A percentile compares a stretch with the other conserved stretches of the same genome.
Evolutionary conservation across 2,888 invertebrate genomes (phyloP).

Genomic region (Esperia sulphurella): DNA sequence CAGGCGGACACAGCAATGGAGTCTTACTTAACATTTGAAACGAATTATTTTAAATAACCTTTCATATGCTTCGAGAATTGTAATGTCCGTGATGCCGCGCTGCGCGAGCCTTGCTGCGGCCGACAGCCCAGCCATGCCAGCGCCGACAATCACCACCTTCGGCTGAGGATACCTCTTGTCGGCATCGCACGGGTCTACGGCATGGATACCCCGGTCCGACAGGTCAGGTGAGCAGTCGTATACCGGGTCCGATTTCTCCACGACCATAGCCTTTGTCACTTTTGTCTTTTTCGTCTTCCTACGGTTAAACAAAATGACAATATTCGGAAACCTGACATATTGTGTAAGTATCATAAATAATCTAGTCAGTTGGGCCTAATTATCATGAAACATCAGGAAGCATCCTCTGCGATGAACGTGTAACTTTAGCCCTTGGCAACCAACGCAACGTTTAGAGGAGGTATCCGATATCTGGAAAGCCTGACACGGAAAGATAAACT

Average conservation of each 20-base stretch:
- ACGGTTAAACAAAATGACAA: background rate
- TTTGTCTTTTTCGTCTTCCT: background rate
- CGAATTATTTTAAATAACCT: slow-evolving; percentile 59
- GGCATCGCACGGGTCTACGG: slow-evolving; percentile 47
- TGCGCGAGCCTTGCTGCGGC: slow-evolving; percentile 85
- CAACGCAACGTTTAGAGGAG: too few relatives aligned
- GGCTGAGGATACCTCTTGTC: slow-evolving; percentile 71
- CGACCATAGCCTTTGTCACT: slow-evolving; percentile 1
- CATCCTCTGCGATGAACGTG: too few relatives aligned
- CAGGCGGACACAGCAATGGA: too few relatives aligned
- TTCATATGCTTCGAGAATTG: slow-evolving; percentile 87
- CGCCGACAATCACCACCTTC: slow-evolving; percentile 86
- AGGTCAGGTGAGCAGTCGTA: slow-evolving; percentile 50
- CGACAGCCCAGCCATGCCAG: slow-evolving; percentile 89
- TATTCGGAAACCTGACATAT: too few relatives aligned
- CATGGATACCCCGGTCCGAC: slow-evolving; percentile 53
- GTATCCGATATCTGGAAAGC: too few relatives aligned
- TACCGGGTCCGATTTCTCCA: slow-evolving; percentile 29
- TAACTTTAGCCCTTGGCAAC: too few relatives aligned
- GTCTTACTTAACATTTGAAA: too few relatives aligned
- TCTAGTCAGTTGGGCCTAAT: too few relatives aligned
- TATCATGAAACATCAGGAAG: too few relatives aligned
- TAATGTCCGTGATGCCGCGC: slow-evolving; percentile 84
- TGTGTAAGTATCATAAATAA: too few relatives aligned
- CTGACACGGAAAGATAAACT: too few relatives aligned